phyloP scores from a whole-genome alignment of 2,888 invertebrate species.

The Rotaria macrura region DNA sequence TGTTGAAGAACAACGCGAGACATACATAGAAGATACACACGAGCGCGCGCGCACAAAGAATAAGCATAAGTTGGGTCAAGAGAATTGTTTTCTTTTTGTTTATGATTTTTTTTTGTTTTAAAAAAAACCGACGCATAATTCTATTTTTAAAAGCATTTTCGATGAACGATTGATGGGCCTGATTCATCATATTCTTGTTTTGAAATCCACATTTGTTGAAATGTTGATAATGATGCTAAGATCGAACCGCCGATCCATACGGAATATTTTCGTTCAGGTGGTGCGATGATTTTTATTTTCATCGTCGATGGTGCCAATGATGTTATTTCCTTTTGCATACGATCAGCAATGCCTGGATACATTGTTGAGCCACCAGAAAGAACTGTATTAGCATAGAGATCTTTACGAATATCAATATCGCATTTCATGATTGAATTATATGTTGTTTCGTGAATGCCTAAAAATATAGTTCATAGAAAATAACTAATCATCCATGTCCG shows the following conservation, averaged over 20 bases:
- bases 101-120: neutral
- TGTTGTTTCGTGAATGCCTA: conserved; percentile 38
- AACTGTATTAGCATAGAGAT: conserved; percentile 42
- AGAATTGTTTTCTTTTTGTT: neutral
- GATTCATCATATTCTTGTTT: conserved; percentile 37
- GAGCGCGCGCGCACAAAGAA: neutral
- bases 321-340: conserved; percentile 52
- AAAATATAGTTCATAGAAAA: neutral
- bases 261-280: conserved; percentile 78
- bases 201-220: conserved; percentile 34
- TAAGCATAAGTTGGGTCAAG: neutral
- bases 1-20: neutral
- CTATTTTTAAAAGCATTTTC: neutral
- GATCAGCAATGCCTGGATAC: conserved; percentile 63
- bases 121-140: no score
- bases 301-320: conserved; percentile 77
- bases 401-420: conserved; percentile 42
- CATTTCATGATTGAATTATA: conserved; percentile 48
- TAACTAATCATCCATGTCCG: neutral
- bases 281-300: conserved; percentile 87
- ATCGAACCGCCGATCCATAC: conserved; percentile 61
- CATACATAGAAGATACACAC: neutral
- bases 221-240: conserved; percentile 33
- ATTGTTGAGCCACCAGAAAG: conserved; percentile 70
- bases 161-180: conserved; percentile 52